Percentiles rank a stretch among this genome's conserved stretches.
phyloP scores from a whole-genome alignment of 2,113 vertebrate genomes.

The Ardeotis arabs region DNA sequence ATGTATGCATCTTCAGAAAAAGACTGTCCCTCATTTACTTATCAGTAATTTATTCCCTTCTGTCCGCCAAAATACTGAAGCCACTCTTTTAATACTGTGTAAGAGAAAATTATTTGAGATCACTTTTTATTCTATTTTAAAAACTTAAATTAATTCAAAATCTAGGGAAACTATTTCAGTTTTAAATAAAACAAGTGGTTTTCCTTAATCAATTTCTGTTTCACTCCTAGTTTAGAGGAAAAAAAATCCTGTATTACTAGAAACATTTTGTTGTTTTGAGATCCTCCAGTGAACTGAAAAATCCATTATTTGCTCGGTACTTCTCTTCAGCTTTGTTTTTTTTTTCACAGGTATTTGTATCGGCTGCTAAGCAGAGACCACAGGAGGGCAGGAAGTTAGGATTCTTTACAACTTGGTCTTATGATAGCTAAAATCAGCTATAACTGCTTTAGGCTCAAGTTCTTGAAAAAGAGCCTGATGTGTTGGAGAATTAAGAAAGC shows the following conservation, averaged over 20 bases:
- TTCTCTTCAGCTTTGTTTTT: background rate
- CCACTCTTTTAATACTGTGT: background rate
- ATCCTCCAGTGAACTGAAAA: background rate
- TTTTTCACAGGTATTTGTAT: background rate
- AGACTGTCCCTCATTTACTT: background rate
- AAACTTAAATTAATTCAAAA: background rate
- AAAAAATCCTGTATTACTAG: background rate
- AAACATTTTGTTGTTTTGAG: background rate
- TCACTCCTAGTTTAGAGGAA: background rate
- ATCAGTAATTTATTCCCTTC: background rate
- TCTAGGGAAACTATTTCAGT: background rate
- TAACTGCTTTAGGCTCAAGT: background rate
- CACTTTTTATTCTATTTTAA: background rate
- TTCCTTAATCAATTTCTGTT: background rate
- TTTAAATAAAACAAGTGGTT: background rate
- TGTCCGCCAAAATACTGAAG: background rate
- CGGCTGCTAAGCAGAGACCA: background rate
- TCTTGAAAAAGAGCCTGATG: background rate
- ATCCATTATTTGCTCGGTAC: background rate
- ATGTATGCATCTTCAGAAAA: background rate
- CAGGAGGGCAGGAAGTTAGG: background rate
- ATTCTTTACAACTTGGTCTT: background rate
- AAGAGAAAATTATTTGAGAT: background rate
- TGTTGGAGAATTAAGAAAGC: background rate
- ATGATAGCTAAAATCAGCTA: background rate